These are phyloP conservation scores for Aeoliscus strigatus DNA, from an alignment of 2,797 vertebrate species.

Conservation along the genomic window DNA sequence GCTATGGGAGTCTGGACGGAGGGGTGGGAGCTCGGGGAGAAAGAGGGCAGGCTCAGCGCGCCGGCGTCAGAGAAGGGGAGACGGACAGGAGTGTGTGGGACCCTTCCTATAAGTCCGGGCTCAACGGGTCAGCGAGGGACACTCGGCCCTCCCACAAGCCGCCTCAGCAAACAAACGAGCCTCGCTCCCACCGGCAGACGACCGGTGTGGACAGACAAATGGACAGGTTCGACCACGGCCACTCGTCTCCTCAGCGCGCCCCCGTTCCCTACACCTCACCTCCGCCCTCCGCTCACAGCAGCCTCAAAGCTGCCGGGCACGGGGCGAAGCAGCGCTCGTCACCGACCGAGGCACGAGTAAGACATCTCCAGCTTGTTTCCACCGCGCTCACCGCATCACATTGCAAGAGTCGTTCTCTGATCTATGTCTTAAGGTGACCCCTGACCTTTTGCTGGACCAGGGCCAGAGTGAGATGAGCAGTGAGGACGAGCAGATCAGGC, in stretches of 20 bases:
- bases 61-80: conserved; percentile 15
- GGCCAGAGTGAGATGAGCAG: conserved; percentile 76
- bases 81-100: conserved; percentile 53
- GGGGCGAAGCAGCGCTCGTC: conserved; percentile 46
- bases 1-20: conserved; percentile 71
- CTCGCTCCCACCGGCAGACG: conserved; percentile 52
- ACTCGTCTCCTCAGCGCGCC: conserved; percentile 30
- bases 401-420: conserved; percentile 62
- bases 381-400: no score
- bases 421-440: conserved; percentile 84
- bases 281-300: conserved; percentile 50
- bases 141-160: conserved; percentile 31
- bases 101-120: conserved; percentile 48
- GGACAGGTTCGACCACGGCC: conserved; percentile 73
- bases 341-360: conserved; percentile 63
- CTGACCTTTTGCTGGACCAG: conserved; percentile 92
- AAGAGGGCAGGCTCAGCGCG: conserved; percentile 27
- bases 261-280: conserved; percentile 56
- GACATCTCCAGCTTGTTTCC: no score
- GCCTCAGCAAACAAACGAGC: conserved; percentile 33
- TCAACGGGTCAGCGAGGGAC: conserved; percentile 52
- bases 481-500: conserved; percentile 78
- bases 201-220: conserved; percentile 75
- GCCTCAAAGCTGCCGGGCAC: conserved; percentile 34
- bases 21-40: conserved; percentile 51